phyloP scores from a whole-genome alignment of 1,140 invertebrate species.

The Drosophila lini region DNA sequence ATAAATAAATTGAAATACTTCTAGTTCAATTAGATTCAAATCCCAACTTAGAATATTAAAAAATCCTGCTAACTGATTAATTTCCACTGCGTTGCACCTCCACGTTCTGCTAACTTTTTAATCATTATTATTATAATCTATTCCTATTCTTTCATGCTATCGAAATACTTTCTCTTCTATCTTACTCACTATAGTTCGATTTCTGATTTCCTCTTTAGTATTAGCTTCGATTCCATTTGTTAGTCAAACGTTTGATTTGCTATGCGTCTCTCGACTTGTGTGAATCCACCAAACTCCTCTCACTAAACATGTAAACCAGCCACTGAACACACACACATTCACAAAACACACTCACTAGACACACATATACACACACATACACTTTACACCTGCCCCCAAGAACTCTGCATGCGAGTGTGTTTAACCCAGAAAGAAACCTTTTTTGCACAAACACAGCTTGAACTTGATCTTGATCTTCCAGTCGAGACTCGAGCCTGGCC shows the following conservation, averaged over 20 bases:
- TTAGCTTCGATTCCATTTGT: conserved; percentile 47
- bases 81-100: conserved; percentile 18
- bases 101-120: conserved; percentile 40
- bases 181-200: conserved; percentile 54
- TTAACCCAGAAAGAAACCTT: conserved; percentile 39
- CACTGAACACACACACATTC: conserved; percentile 22
- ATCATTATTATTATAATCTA: conserved; percentile 29
- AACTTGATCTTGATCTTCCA: conserved; percentile 48
- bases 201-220: conserved; percentile 52
- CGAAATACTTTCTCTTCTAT: conserved; percentile 42
- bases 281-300: conserved; percentile 24
- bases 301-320: conserved; percentile 6
- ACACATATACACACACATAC: conserved; percentile 26
- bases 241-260: conserved; percentile 65
- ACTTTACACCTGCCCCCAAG: conserved; percentile 15
- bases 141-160: conserved; percentile 49
- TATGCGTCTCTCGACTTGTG: conserved; percentile 71
- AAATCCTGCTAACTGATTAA: conserved; percentile 51
- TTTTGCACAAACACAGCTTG: conserved; percentile 49
- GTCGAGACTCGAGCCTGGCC: conserved; percentile 35
- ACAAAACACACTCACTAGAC: conserved; percentile 19
- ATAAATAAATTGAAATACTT: neutral
- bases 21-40: neutral
- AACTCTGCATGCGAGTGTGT: conserved; percentile 55
- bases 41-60: neutral